Percentiles rank a stretch among this genome's conserved stretches.
These are phyloP conservation scores for Echeneis naucrates DNA, from an alignment of 2,797 vertebrate species.

Conservation along the genomic window DNA sequence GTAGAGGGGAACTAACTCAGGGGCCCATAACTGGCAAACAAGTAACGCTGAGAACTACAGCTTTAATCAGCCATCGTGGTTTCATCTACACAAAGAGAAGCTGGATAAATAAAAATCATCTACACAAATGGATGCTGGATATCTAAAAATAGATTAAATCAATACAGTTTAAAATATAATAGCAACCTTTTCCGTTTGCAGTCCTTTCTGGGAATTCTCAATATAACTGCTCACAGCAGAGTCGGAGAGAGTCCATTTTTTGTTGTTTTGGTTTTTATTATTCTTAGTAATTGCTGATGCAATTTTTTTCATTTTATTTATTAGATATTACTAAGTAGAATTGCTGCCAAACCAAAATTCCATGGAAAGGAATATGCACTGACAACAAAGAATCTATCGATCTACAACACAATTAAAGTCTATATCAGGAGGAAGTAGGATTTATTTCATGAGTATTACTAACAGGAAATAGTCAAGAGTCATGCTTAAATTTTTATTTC, in stretches of 20 bases:
- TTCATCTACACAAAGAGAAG: not conserved
- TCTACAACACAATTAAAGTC: constrained; percentile 47
- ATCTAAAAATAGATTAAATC: not conserved
- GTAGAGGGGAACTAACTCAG: not conserved
- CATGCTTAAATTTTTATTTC: constrained; percentile 36
- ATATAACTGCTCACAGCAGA: not conserved
- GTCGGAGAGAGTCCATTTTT: too few relatives aligned
- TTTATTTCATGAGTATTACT: not conserved
- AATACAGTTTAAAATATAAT: too few relatives aligned
- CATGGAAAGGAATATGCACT: too few relatives aligned
- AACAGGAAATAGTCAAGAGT: not conserved
- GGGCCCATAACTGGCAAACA: too few relatives aligned
- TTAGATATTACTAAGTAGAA: too few relatives aligned
- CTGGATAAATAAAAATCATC: not conserved
- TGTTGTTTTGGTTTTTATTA: too few relatives aligned
- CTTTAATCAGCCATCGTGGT: not conserved
- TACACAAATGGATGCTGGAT: not conserved
- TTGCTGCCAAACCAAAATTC: too few relatives aligned
- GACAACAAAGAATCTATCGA: too few relatives aligned
- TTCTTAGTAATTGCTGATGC: too few relatives aligned
- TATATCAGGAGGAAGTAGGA: constrained; percentile 12
- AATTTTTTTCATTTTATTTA: too few relatives aligned
- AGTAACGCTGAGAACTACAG: not conserved
- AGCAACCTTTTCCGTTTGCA: too few relatives aligned
- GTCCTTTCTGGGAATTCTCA: too few relatives aligned